Base-by-base conservation (phyloP, 2,888 invertebrate genomes). In the Monopis laevigella region DNA sequence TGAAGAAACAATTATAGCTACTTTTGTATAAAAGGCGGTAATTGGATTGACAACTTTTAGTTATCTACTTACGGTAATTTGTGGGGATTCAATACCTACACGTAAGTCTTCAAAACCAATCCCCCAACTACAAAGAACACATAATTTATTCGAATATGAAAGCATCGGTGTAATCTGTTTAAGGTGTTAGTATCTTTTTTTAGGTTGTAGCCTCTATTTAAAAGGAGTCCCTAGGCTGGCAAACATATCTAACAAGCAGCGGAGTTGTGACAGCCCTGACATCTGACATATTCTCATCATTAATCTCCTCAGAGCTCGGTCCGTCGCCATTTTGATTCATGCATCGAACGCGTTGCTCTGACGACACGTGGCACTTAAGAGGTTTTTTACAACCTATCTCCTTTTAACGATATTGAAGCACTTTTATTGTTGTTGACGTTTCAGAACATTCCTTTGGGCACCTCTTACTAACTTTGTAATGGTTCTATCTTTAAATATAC, bases 211-310 rank as follows among this genome's bases (percentile, higher is more conserved):
- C 58, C 63, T 65, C 63, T 62, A 66, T 70, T 68, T 68, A 64
- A 62, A 65, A 66, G 65, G 62, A 60, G 62, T 62, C 62, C 51
- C 52, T 57, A 54, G 53, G 59, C 62, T 66, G 66, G 61, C 62
- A 62, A 67, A 72, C 66, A 71, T 61, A 73, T 72, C 63, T 71
- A 69, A 73, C 75, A 70, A 74, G 73, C 67, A 62, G 59, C 61
- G 54, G 59, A 68, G 73, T 75, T 77, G 78, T 77, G 77, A 75
- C 75, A 73, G 65, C 60, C 65, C 58, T 59, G 77, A 74, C 77
- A 69, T 70, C 62, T 74, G 78, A 78, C 72, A 73, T 73, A 80
- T 77, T 65, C 66, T 58, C 55, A 60, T 65, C 74, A 73, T 78
- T 77, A 72, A 75, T 78, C 75, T 72, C 58, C 52, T 53, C 32